These are phyloP conservation scores for Sesamia inferens DNA, from an alignment of 2,888 invertebrate species.

Conservation along the genomic window DNA sequence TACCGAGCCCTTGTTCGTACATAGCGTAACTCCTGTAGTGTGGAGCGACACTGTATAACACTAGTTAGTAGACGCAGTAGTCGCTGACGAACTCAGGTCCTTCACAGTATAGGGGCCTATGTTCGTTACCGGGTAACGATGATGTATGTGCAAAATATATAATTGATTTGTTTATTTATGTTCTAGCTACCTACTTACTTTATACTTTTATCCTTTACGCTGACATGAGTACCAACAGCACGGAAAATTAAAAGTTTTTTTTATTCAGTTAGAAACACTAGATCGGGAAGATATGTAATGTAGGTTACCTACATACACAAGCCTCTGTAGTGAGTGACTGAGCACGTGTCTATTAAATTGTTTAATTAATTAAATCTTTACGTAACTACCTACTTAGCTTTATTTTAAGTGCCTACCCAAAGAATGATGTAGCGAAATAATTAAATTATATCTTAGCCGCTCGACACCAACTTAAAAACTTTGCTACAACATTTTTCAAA, in stretches of 20 bases:
- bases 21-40: neutral
- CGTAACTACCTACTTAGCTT: neutral
- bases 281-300: conserved; percentile 7
- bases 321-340: neutral
- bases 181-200: neutral
- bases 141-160: neutral
- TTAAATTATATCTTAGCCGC: no score
- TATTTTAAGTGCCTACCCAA: neutral
- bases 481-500: no score
- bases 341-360: neutral
- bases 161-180: neutral
- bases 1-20: neutral
- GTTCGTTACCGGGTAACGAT: neutral
- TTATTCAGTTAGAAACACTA: conserved; percentile 1
- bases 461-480: no score
- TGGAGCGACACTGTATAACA: neutral
- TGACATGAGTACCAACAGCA: conserved; percentile 18
- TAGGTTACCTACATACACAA: conserved; percentile 12
- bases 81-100: neutral
- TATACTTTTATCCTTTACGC: conserved; percentile 32
- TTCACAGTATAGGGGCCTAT: conserved; percentile 30
- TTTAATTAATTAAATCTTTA: conserved; percentile 1
- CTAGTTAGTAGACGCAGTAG: no score
- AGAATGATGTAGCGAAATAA: neutral
- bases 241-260: conserved; percentile 37